phyloP scores from a whole-genome alignment of 2,797 vertebrate species.

The Margarornis squamiger region DNA sequence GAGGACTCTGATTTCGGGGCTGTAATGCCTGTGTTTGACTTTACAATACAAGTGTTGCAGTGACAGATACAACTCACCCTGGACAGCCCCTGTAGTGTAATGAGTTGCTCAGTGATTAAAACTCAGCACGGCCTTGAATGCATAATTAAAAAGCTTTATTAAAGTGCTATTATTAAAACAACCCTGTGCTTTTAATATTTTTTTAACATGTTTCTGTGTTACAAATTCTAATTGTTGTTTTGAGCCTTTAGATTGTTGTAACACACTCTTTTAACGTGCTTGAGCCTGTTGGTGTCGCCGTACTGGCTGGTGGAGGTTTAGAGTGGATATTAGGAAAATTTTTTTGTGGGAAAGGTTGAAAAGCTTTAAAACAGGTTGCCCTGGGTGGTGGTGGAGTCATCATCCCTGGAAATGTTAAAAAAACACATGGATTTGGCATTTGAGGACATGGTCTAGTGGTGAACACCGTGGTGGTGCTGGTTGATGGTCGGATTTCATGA shows the following conservation, averaged over 20 bases:
- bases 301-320: not conserved
- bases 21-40: not conserved
- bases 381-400: not conserved
- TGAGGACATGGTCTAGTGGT: not conserved
- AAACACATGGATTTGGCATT: fast-evolving
- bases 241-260: not conserved
- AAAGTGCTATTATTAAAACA: not conserved
- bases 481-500: not conserved
- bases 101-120: not conserved
- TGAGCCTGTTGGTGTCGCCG: fast-evolving
- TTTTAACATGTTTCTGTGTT: not conserved
- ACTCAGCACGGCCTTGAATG: not conserved
- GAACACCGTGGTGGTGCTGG: not conserved
- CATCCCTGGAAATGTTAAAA: not conserved
- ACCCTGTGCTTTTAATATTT: not conserved
- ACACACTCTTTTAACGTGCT: not conserved
- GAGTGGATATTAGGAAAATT: not conserved
- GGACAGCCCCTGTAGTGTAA: not conserved
- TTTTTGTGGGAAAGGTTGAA: not conserved
- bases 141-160: not conserved
- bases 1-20: not conserved
- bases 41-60: not conserved
- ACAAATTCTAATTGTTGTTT: not conserved
- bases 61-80: not conserved
- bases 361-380: not conserved